Percentiles rank a stretch among this genome's conserved stretches.
Conservation (phyloP, 1,140 invertebrate genomes). For the Drosophila arizonae region DNA sequence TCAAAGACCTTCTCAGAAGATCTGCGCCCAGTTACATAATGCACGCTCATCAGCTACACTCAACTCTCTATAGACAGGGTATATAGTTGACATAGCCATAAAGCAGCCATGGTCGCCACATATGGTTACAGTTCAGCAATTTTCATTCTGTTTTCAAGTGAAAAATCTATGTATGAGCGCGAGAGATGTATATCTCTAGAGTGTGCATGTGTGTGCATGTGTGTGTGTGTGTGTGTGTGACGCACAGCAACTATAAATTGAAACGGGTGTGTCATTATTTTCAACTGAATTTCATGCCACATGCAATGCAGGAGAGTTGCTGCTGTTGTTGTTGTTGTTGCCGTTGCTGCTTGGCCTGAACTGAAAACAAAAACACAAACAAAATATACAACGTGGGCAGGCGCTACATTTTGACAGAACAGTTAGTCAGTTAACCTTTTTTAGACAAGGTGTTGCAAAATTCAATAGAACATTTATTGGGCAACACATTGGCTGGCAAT, state of each 20-base stretch:
- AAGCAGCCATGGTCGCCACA: slow-evolving; percentile 56
- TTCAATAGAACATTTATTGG: slow-evolving; percentile 77
- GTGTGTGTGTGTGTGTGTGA: slow-evolving; percentile 27
- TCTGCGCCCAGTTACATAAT: slow-evolving; percentile 5
- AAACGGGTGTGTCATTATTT: slow-evolving; percentile 79
- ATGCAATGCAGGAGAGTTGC: slow-evolving; percentile 55
- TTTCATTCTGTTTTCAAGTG: slow-evolving; percentile 72
- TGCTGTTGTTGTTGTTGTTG: slow-evolving; percentile 2
- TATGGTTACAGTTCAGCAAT: slow-evolving; percentile 77
- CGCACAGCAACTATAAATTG: slow-evolving; percentile 47
- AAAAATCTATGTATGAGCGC: slow-evolving; percentile 54
- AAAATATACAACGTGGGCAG: slow-evolving; percentile 57
- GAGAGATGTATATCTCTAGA: slow-evolving; percentile 63
- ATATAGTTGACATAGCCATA: slow-evolving; percentile 55
- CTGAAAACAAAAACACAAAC: not conserved
- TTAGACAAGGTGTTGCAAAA: slow-evolving; percentile 74
- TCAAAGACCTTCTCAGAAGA: slow-evolving; percentile 14
- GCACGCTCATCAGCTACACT: slow-evolving; percentile 20
- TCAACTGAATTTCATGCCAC: slow-evolving; percentile 76
- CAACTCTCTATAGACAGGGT: slow-evolving; percentile 3
- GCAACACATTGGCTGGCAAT: slow-evolving; percentile 67
- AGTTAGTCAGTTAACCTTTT: slow-evolving; percentile 71
- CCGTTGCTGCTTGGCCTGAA: not conserved
- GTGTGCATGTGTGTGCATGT: not conserved
- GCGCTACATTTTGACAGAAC: slow-evolving; percentile 73